Percentiles rank a stretch among this genome's conserved stretches.
Evolutionary conservation across 2,797 vertebrate genomes (phyloP).

Genomic region (Alosa sapidissima): DNA sequence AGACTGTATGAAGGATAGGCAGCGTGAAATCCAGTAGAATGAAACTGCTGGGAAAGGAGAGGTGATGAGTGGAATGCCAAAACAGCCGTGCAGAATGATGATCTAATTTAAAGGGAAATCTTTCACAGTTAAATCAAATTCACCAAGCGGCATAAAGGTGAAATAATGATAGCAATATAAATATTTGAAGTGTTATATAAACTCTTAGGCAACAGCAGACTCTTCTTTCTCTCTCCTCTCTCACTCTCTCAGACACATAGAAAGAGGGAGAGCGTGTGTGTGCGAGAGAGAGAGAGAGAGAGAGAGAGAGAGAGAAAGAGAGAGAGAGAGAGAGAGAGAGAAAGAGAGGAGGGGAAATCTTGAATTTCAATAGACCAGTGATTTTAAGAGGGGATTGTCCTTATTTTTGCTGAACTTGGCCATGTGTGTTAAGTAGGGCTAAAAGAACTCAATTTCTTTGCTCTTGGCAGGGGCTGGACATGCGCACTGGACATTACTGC

Average conservation of each 20-base stretch:
- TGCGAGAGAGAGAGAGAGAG: no score
- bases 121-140: conserved; percentile 15
- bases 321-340: not conserved
- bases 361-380: conserved; percentile 20
- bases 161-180: conserved; percentile 3
- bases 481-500: not conserved
- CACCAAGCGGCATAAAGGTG: not conserved
- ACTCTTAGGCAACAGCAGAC: not conserved
- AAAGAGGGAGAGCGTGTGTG: no score
- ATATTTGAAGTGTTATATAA: conserved; percentile 15
- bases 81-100: not conserved
- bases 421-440: conserved; percentile 20
- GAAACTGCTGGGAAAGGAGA: not conserved
- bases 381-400: conserved; percentile 27
- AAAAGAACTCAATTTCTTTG: conserved; percentile 17
- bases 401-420: conserved; percentile 8
- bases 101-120: conserved; percentile 19
- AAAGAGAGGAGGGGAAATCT: not conserved
- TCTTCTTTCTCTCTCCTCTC: not conserved
- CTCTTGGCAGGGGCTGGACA: not conserved
- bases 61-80: not conserved
- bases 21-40: not conserved
- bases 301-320: not conserved
- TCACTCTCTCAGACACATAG: not conserved
- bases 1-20: not conserved